These are phyloP conservation scores for Lepidochrysops patricia DNA, from an alignment of 2,888 invertebrate genomes.

Conservation along the genomic window DNA sequence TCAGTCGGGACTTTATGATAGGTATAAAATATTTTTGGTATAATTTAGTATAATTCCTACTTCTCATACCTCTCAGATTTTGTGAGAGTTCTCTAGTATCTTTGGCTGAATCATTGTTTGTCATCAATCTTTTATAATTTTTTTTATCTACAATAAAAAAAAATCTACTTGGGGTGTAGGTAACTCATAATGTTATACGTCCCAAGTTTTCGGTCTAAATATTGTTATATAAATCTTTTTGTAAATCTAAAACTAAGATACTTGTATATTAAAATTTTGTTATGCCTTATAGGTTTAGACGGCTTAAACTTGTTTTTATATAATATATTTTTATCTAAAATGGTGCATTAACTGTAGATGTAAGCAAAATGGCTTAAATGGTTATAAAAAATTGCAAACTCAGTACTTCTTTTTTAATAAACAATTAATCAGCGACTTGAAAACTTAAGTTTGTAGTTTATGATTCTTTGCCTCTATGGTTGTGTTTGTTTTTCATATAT, in stretches of 20 bases:
- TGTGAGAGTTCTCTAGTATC: no score
- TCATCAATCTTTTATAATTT: no score
- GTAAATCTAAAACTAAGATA: background rate
- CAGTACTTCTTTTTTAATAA: background rate
- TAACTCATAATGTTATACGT: no score
- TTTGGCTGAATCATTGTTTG: no score
- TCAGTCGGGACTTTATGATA: background rate
- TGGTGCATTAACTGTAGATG: slow-evolving; percentile 3
- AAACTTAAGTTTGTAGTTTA: background rate
- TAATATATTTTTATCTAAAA: slow-evolving; percentile 9
- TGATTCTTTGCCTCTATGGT: background rate
- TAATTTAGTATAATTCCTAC: background rate
- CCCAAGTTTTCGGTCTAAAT: background rate
- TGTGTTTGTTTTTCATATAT: background rate
- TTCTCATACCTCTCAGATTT: background rate
- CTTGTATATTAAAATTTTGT: slow-evolving; percentile 4
- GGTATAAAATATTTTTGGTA: background rate
- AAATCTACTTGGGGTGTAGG: background rate
- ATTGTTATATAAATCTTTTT: background rate
- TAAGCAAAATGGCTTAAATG: background rate
- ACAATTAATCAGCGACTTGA: no score
- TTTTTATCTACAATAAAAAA: background rate
- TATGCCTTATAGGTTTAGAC: background rate
- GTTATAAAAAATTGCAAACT: background rate
- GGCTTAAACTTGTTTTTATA: slow-evolving; percentile 3